These are phyloP conservation scores for Sialis fuliginosa DNA, from an alignment of 2,888 invertebrate species.

Conservation along the genomic window DNA sequence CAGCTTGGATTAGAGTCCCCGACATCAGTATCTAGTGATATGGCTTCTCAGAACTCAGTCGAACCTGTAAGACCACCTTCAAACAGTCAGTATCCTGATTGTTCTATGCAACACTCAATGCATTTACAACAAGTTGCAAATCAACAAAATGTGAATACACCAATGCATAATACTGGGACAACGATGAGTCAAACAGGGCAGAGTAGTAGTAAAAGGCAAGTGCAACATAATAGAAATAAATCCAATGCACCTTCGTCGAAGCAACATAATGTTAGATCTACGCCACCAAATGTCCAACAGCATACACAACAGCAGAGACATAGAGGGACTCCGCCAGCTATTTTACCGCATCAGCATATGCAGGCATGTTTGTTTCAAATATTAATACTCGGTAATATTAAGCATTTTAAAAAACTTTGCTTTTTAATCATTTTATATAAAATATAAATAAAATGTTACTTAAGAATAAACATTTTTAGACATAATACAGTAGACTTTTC, in stretches of 20 bases:
- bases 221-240: conserved; percentile 10
- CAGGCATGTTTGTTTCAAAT: conserved; percentile 4
- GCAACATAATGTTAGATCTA: conserved; percentile 20
- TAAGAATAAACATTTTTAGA: no score
- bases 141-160: conserved; percentile 23
- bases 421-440: no score
- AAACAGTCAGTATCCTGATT: conserved; percentile 33
- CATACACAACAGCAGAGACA: conserved; percentile 16
- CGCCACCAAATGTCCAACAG: conserved; percentile 20
- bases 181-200: conserved; percentile 20
- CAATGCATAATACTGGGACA: conserved; percentile 17
- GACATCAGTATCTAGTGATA: conserved; percentile 70
- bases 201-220: conserved; percentile 7
- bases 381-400: conserved; percentile 10
- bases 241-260: conserved; percentile 22
- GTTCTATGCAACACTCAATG: conserved; percentile 57
- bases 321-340: conserved; percentile 22
- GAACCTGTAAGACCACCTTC: conserved; percentile 40
- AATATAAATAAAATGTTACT: no score
- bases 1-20: conserved; percentile 78
- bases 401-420: no score
- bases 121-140: conserved; percentile 28
- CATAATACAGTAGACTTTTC: no score
- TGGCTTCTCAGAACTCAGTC: conserved; percentile 56
- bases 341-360: conserved; percentile 19